Evolutionary conservation across 2,888 invertebrate genomes (phyloP), one percentile per base, ranked within the genome.

Genomic region (Ceramica pisi): DNA sequence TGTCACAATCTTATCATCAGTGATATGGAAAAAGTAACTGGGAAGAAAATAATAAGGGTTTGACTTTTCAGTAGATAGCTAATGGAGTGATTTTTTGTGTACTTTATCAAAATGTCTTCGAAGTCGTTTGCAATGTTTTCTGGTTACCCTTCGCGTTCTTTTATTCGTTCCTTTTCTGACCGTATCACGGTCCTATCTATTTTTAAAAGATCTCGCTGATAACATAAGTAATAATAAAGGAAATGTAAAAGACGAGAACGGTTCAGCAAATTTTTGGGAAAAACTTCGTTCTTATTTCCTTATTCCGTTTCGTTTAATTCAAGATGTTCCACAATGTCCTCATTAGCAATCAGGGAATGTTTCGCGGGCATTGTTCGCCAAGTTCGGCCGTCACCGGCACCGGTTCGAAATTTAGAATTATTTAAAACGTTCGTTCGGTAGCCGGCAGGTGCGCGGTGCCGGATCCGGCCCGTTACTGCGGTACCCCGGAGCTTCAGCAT

Each of bases 311-410:
- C 88, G 91, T 90, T 91, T 89, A 91, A 91, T 92, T 90, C 91
- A 90, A 93, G 90, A 92, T 92, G 90, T 90, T 90, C 91, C 90
- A 92, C 92, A 93, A 93, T 93, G 92, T 92, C 90, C 94, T 95
- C 94, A 94, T 95, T 95, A 94, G 93, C 94, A 94, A 94, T 94
- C 94, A 92, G 90, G 87, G 91, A 93, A 92, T 94, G 93, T 94
- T 93, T 90, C 92, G 92, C 88, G 91, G 88, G 86, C 91, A 93
- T 93, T 93, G 93, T 94, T 92, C 90, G 90, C 86, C 85, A 92
- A 93, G 92, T 93, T 94, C 89, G 92, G 91, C 91, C 91, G 92
- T 94, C 94, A 91, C 87, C 88, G 89, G 82, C 92, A 93, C 90
- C 89, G 92, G 91, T 92, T 92, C 84, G 86, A 90, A 91, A 92